phyloP scores from a whole-genome alignment of 2,888 invertebrate genomes.

The Palloptera scutellata region DNA sequence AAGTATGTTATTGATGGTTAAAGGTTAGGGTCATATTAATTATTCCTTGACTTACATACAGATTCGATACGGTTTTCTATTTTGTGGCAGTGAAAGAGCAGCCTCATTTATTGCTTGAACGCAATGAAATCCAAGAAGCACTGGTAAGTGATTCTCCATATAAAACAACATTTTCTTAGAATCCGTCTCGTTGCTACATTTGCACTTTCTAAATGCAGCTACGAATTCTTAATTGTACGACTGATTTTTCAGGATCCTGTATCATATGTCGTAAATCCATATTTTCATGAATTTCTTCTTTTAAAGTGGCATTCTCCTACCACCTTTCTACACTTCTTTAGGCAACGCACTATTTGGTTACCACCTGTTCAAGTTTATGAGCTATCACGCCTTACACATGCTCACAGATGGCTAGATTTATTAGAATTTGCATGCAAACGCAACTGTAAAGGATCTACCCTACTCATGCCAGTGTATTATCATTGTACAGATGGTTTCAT shows the following conservation, averaged over 20 bases:
- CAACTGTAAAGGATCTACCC: conserved; percentile 67
- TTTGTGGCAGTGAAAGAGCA: conserved; percentile 41
- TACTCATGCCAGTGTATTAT: conserved; percentile 68
- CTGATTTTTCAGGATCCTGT: too few species aligned
- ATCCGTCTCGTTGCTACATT: too few species aligned
- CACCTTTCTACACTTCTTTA: conserved; percentile 51
- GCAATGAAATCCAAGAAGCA: conserved; percentile 45
- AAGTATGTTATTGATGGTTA: conserved; percentile 61
- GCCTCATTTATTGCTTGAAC: conserved; percentile 48
- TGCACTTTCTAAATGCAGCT: too few species aligned
- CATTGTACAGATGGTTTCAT: conserved; percentile 69
- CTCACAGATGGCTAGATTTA: conserved; percentile 69
- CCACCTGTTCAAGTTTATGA: conserved; percentile 83
- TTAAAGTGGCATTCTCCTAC: conserved; percentile 73
- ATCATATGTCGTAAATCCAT: neutral
- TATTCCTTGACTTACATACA: conserved; percentile 37
- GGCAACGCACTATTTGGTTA: conserved; percentile 60
- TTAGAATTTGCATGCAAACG: conserved; percentile 68
- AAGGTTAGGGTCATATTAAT: neutral
- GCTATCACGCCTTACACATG: conserved; percentile 69
- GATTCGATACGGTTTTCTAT: conserved; percentile 53
- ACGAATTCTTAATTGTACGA: too few species aligned
- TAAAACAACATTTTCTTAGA: too few species aligned
- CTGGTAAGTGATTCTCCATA: conserved; percentile 29
- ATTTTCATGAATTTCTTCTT: neutral